These are phyloP conservation scores for Lagorchestes hirsutus DNA, from an alignment of 2,797 vertebrate genomes.

Conservation along the genomic window DNA sequence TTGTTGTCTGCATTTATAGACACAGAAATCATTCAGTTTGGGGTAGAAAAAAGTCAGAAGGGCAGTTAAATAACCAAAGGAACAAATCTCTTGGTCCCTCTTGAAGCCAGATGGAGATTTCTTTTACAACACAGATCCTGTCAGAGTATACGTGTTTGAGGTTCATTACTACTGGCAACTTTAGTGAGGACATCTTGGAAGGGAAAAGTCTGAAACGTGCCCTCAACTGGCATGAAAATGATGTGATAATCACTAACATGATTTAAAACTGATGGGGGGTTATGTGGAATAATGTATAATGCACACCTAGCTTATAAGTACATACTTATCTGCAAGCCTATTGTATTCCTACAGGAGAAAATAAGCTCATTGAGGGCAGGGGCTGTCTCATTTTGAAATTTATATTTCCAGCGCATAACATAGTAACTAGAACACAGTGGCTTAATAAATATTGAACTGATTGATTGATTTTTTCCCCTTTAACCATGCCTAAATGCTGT, in stretches of 20 bases:
- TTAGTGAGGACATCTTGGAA: not conserved
- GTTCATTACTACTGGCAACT: conserved; percentile 12
- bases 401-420: not conserved
- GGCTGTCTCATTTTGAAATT: not conserved
- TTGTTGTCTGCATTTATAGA: conserved; percentile 33
- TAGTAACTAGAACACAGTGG: not conserved
- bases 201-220: not conserved
- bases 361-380: not conserved
- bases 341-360: not conserved
- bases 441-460: not conserved
- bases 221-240: not conserved
- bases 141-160: conserved; percentile 8
- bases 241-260: not conserved
- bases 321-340: not conserved
- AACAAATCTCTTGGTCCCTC: conserved; percentile 13
- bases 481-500: not conserved
- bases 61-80: not conserved
- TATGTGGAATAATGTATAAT: not conserved
- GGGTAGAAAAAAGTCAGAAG: conserved; percentile 6
- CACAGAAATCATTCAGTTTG: conserved; percentile 53
- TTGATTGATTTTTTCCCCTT: not conserved
- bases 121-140: not conserved
- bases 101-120: not conserved
- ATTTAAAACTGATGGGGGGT: not conserved
- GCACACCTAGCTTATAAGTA: not conserved